These are phyloP conservation scores for Jacana jacana DNA, from an alignment of 2,113 vertebrate genomes.

Conservation along the genomic window DNA sequence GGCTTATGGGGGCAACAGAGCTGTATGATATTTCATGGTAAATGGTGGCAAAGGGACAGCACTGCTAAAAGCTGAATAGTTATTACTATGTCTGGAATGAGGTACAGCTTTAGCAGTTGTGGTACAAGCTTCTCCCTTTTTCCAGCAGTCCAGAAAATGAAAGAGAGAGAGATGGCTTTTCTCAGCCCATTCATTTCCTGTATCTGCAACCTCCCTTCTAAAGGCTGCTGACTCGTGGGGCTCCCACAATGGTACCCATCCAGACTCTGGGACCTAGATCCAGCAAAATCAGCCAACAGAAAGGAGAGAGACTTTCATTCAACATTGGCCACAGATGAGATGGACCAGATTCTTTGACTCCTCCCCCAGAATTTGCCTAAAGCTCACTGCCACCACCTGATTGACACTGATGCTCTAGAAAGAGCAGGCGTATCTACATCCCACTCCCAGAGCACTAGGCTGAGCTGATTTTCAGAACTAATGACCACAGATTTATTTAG, in stretches of 20 bases:
- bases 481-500: constrained; percentile 29
- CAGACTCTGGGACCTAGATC: not conserved
- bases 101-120: not conserved
- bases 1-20: not conserved
- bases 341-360: not conserved
- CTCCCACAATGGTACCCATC: not conserved
- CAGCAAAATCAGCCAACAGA: not conserved
- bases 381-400: not conserved
- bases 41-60: not conserved
- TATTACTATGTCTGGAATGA: not conserved
- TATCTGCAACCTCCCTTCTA: not conserved
- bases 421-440: not conserved
- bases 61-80: not conserved
- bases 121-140: not conserved
- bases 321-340: not conserved
- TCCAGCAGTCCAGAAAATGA: not conserved
- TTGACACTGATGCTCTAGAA: not conserved
- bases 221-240: not conserved
- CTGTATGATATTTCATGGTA: not conserved
- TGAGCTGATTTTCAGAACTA: not conserved
- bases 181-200: not conserved
- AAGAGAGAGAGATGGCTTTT: not conserved
- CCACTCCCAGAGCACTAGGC: not conserved
- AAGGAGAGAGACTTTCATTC: not conserved
- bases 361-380: not conserved